A percentile compares a stretch with the other conserved stretches of the same genome.
Conservation (phyloP, 2,797 vertebrate species). For the Cossypha polioptera region DNA sequence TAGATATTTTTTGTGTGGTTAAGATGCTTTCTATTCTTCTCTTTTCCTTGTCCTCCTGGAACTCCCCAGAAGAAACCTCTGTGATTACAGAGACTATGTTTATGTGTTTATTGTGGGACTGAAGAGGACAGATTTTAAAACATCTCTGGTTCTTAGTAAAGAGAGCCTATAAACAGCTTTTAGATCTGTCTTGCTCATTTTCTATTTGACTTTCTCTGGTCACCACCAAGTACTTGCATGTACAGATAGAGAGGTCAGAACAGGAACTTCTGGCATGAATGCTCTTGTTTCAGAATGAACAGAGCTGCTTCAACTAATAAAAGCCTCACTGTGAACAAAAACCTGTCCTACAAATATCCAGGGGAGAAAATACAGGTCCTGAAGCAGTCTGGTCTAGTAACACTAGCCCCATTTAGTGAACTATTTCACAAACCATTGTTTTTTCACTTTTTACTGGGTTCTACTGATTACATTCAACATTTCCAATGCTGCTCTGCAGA, state of each 20-base stretch:
- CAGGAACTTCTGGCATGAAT: background rate
- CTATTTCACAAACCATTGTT: background rate
- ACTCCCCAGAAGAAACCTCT: background rate
- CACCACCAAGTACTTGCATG: background rate
- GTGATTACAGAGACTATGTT: background rate
- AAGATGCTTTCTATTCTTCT: background rate
- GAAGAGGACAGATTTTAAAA: background rate
- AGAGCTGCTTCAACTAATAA: background rate
- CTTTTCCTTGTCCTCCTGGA: background rate
- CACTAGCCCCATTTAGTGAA: background rate
- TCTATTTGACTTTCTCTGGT: background rate
- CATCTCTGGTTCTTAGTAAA: background rate
- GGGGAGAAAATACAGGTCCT: background rate
- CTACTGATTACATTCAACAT: background rate
- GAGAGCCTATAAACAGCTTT: background rate
- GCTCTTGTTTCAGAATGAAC: background rate
- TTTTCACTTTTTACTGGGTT: background rate
- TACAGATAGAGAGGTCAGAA: background rate
- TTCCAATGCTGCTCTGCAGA: background rate
- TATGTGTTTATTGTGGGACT: rapidly evolving
- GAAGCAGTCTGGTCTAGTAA: background rate
- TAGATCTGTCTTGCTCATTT: background rate
- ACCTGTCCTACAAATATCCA: background rate
- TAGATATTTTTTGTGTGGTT: background rate
- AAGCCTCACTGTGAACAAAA: background rate